Evolutionary conservation across 1,140 invertebrate species (phyloP), one percentile per base, ranked within the genome.

Genomic region (Cyclina sinensis): DNA sequence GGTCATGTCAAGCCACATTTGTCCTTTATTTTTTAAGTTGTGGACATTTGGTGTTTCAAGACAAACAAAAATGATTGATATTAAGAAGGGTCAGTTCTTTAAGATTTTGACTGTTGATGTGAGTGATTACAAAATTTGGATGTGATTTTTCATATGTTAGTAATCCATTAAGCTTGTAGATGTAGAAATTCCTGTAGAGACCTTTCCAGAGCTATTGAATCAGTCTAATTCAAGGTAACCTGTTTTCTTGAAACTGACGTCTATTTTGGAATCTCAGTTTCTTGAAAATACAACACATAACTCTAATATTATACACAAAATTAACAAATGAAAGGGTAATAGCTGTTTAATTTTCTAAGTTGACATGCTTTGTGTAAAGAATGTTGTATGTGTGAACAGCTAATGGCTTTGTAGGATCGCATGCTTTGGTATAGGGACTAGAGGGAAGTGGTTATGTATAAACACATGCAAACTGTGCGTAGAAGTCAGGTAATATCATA

Each of bases 301-400:
- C 4, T 54, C 21, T 54, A 54, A 54, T 18, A 54, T n/a, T 54
- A 12, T 54, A 54, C 7, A 12, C 51, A 14, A 54, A 54, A 54
- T 54, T 54, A 54, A 54, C 51, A 54, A 7, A n/a, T 32, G 24
- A 30, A 7, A n/a, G 18, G 3, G 21, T 54, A 54, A 54, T 54
- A 54, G 51, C 21, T 12, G 14, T 54, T 54, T 54, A 54, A 54
- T 12, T 54, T 7, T 54, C 2, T 12, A 54, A 62, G 5, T 27
- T 62, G 84, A 78, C 84, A 86, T 86, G 84, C 84, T 86, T 86
- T 86, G 84, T 86, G 74, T 78, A 76, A 73, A 57, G 14, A 35
- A 48, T 62, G 73, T 86, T 76, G 48, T 78, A 78, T 86, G 84
- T 86, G 84, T 86, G 84, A 68, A 86, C 84, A 86, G 84, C 73